Percentiles rank a stretch among this genome's conserved stretches.
phyloP scores from a whole-genome alignment of 92 coral and sea anemone genomes.

The Heliopora coerulea region DNA sequence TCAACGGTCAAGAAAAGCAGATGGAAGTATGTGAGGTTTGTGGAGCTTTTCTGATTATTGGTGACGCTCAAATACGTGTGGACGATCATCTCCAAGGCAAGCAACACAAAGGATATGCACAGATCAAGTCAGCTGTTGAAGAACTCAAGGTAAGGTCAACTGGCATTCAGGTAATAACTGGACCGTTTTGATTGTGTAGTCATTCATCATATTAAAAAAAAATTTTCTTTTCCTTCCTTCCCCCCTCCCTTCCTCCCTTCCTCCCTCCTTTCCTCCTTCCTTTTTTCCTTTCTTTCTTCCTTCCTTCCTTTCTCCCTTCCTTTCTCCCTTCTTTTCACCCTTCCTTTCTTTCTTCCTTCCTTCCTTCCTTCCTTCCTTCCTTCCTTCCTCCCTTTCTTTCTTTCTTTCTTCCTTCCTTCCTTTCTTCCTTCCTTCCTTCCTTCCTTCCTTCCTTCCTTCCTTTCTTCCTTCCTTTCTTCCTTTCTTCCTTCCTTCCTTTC shows the following conservation, averaged over 20 bases:
- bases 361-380: slow-evolving; percentile 3
- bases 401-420: slow-evolving; percentile 9
- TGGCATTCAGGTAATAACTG: neutral
- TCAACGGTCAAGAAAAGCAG: slow-evolving; percentile 86
- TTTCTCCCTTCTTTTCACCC: neutral
- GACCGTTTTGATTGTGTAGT: neutral
- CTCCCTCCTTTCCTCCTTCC: slow-evolving; percentile 11
- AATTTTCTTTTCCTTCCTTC: neutral
- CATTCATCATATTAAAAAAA: too few species aligned
- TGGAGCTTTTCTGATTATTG: slow-evolving; percentile 97
- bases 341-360: neutral
- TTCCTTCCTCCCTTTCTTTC: neutral
- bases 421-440: slow-evolving; percentile 5
- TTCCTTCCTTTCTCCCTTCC: neutral
- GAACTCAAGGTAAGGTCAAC: slow-evolving; percentile 71
- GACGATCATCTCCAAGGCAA: slow-evolving; percentile 96
- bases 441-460: neutral
- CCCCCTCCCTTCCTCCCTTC: slow-evolving; percentile 17
- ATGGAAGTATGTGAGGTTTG: slow-evolving; percentile 99
- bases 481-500: neutral
- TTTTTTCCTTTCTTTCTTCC: neutral
- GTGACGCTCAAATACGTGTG: slow-evolving; percentile 96
- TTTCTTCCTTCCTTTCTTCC: neutral
- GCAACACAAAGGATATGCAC: slow-evolving; percentile 98
- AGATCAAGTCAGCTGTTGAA: slow-evolving; percentile 86